phyloP scores from a whole-genome alignment of 92 coral and sea anemone genomes.

The Anthopleura xanthogrammica region DNA sequence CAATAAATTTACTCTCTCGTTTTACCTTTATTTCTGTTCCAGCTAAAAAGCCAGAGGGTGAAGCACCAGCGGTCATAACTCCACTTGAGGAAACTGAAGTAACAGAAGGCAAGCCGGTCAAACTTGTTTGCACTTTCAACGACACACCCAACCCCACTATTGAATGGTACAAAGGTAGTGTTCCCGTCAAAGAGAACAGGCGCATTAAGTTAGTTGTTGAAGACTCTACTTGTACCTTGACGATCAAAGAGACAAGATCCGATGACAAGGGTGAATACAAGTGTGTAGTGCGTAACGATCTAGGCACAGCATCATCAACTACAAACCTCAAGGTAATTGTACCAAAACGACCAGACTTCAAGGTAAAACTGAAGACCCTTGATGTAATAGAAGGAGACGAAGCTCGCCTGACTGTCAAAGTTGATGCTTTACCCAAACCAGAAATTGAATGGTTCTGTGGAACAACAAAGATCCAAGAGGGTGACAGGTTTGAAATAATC shows the following conservation, averaged over 20 bases:
- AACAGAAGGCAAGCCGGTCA: conserved; percentile 57
- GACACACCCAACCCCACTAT: conserved; percentile 68
- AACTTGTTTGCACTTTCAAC: conserved; percentile 69
- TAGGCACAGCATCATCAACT: conserved; percentile 71
- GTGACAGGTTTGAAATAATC: conserved; percentile 58
- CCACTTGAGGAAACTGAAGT: conserved; percentile 66
- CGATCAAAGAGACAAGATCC: conserved; percentile 69
- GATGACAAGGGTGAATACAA: conserved; percentile 82
- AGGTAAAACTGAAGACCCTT: conserved; percentile 22
- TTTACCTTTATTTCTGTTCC: not conserved
- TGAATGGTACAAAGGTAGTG: conserved; percentile 71
- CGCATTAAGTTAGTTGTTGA: conserved; percentile 65
- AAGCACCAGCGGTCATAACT: conserved; percentile 49
- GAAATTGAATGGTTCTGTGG: conserved; percentile 72
- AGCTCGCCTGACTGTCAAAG: conserved; percentile 59
- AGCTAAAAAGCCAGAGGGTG: conserved; percentile 60
- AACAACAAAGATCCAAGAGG: conserved; percentile 55
- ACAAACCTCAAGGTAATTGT: conserved; percentile 42
- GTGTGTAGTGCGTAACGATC: conserved; percentile 71
- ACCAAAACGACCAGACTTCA: conserved; percentile 50
- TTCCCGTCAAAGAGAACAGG: conserved; percentile 63
- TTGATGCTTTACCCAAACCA: conserved; percentile 69
- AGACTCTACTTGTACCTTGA: conserved; percentile 55
- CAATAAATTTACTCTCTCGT: not conserved
- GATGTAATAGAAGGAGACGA: conserved; percentile 73